Evolutionary conservation across 2,888 invertebrate genomes (phyloP), one percentile per base, ranked within the genome.

Genomic region (Agrotis clavis): DNA sequence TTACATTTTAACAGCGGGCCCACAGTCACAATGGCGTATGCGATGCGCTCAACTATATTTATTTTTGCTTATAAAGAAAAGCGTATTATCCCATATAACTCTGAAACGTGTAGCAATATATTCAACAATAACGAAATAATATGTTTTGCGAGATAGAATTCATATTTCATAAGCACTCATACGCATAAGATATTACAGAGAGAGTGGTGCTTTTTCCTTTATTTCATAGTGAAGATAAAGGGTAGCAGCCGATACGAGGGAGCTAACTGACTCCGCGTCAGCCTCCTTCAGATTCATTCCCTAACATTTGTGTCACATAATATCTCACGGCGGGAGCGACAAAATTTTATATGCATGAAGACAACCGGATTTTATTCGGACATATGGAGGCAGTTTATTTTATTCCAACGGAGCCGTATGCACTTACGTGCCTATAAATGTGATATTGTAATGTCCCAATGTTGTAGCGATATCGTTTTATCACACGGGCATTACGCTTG

Each of bases 161-260:
- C 95, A 95, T 96, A 95, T 95, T 95, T 96, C 94, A 95, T 94
- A 94, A 94, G 93, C 93, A 94, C 93, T 93, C 93, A 90, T 93
- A 93, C 92, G 91, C 92, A 93, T 93, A 93, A 92, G 90, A 94
- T 95, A 95, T 95, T 92, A 92, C 93, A 83, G 48, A 89, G 86
- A 89, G 86, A 91, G 91, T 91, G 92, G 91, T 91, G 90, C 92
- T 93, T 93, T 92, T 92, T 87, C 92, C 90, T 94, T 94, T 95
- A 94, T 94, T 92, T 89, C 92, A 90, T 91, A 94, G 94, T 92
- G 92, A 93, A 95, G 94, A 95, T 95, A 94, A 95, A 92, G 92
- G 90, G 91, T 87, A 88, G 85, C 83, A 77, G 85, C 88, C 89
- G 92, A 94, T 94, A 89, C 84, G 84, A 87, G 91, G 92, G 92